Conservation (phyloP, 2,113 vertebrate genomes). For the Chloropsis hardwickii region DNA sequence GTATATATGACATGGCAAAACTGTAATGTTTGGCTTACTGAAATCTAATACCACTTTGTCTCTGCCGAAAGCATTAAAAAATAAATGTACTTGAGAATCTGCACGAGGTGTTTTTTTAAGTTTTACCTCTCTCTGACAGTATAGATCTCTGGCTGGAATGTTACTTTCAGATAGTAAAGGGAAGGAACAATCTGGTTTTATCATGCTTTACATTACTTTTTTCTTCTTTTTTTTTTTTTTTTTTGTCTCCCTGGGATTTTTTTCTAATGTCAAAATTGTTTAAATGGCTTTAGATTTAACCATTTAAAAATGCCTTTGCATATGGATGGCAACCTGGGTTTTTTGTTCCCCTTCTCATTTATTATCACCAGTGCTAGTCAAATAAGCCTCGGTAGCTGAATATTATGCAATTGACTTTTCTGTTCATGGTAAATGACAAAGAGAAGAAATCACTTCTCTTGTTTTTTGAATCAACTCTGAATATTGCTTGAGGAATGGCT, state of each 20-base stretch:
- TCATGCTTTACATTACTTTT: not conserved
- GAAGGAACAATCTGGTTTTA: not conserved
- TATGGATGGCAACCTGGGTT: not conserved
- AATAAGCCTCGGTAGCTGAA: not conserved
- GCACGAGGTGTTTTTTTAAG: not conserved
- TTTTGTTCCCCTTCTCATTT: not conserved
- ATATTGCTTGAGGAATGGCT: not conserved
- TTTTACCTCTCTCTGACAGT: not conserved
- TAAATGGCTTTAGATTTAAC: not conserved
- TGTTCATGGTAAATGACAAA: not conserved
- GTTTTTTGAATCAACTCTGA: not conserved
- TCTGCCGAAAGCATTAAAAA: not conserved
- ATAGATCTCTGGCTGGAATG: not conserved
- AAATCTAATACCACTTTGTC: not conserved
- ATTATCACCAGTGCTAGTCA: not conserved
- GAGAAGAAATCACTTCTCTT: not conserved
- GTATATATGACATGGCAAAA: conserved; percentile 22
- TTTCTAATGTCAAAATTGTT: not conserved
- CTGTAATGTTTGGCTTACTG: conserved; percentile 1
- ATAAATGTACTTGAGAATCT: not conserved
- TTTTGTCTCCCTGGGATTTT: not conserved
- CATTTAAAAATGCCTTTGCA: not conserved
- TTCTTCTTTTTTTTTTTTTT: not conserved
- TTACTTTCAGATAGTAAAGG: not conserved
- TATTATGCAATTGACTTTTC: not conserved